Evolutionary conservation across 2,888 invertebrate species (phyloP), one percentile per base, ranked within the genome.

Genomic region (Diarsia rubi): DNA sequence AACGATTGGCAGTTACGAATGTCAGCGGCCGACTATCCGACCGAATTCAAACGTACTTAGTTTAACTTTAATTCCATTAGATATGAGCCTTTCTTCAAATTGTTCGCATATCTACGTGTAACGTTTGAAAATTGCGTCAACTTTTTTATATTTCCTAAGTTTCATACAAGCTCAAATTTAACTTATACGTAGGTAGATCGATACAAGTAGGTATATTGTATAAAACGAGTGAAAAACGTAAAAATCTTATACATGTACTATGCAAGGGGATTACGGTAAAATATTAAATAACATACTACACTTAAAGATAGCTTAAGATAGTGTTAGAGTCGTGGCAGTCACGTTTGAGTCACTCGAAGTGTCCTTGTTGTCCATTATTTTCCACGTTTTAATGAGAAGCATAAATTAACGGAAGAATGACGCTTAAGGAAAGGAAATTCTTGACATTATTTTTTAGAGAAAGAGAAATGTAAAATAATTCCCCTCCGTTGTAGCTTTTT

Each of bases 211-310:
- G 93, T 95, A 95, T 94, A 95, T 95, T 95, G 96, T 96, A 96
- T 95, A 96, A 96, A 96, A 96, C 94, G 95, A 95, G 96, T 96
- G 96, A 95, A 96, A 96, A 96, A 95, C 94, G 95, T 95, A 95
- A 96, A 94, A 94, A 93, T 90, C 94, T 95, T 95, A 95, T 90
- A 92, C 84, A 89, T 92, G 86, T 93, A 95, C 93, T 95, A 96
- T 94, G 94, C 94, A 94, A 94, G 93, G 93, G 94, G 92, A 92
- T 94, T 94, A 95, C 92, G 93, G 94, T 95, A 94, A 93, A 94
- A 92, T 84, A 93, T 95, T 94, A 94, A 93, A 94, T 92, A 94
- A 94, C 91, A 85, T 91, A 92, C 95, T 96, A 96, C 93, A 96
- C 95, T 95, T 96, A 96, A 93, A 93, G 91, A 96, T 96, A 96